Percentiles rank a stretch among this genome's conserved stretches.
Conservation (phyloP, 2,888 invertebrate genomes). For the Drosophila heteroneura region DNA sequence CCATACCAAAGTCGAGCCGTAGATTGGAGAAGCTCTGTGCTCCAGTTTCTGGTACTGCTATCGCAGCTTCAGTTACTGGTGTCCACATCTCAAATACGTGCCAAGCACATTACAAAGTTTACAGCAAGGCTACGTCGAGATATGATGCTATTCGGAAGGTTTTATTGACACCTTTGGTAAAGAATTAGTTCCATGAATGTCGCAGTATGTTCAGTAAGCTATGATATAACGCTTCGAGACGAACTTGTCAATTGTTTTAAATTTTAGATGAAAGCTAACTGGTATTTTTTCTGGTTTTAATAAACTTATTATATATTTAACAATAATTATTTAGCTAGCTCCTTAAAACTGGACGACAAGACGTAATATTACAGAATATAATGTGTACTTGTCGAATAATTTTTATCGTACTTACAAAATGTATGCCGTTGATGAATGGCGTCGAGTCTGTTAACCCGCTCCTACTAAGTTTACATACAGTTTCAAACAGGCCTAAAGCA, state of each 20-base stretch:
- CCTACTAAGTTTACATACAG: background rate
- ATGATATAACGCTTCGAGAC: background rate
- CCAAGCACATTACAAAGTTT: background rate
- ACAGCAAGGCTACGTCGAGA: background rate
- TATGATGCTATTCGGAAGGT: conserved; percentile 28
- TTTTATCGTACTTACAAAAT: too few species aligned
- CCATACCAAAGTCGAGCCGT: background rate
- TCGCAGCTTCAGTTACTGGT: background rate
- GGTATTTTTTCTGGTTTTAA: background rate
- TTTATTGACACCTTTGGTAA: background rate
- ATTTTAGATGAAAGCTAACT: background rate
- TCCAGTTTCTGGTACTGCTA: conserved; percentile 5
- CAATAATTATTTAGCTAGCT: background rate
- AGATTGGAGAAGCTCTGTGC: background rate
- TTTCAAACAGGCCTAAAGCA: background rate
- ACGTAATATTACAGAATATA: background rate
- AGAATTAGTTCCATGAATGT: conserved; percentile 5
- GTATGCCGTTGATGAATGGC: background rate
- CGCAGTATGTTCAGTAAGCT: conserved; percentile 11
- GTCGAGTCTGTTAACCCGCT: background rate
- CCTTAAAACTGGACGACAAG: background rate
- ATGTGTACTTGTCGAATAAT: too few species aligned
- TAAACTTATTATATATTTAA: background rate
- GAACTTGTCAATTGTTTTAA: background rate
- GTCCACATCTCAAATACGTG: background rate